Base-by-base conservation (phyloP, 2,113 vertebrate genomes). In the Canis aureus region DNA sequence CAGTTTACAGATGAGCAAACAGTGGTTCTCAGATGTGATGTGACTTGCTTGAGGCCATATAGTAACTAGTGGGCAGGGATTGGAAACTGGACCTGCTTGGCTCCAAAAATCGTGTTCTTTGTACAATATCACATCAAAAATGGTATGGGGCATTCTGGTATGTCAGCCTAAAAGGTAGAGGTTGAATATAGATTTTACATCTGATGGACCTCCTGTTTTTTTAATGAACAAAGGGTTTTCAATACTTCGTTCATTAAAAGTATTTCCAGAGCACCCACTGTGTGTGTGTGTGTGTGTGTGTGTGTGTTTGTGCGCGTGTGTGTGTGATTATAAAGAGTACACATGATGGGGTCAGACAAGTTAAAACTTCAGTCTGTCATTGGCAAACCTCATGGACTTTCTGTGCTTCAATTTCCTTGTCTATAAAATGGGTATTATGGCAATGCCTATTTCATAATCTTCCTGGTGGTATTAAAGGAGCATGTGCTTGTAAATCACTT, bases 221-320 rank as follows among this genome's bases (percentile, higher is more conserved):
- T 43, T 43, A 43, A 43, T 43, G 43, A 43, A 43, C 43, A 43
- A 43, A 43, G 43, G 43, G 43, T 43, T 91, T 89, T 59, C 0
- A 32, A 82, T 78, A 59, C 29, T 86, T 86, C 2, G 23, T 73
- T 93, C 32, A 64, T 78, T 74, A 32, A 51, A 92, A 73, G 3
- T 80, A 49, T 91, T 95, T 98, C 94, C 95, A 98, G 74, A 85
- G 29, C 8, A 51, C 19, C 32, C 35, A 80, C 23, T 93, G 0
- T 76, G 25, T 69, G 59, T 29, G 92, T 35, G 35, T 96, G 97
- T 85, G 94, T 85, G 94, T 76, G 19, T 71, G 67, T 35, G 32
- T 74, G 35, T 49, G 19, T 59, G 20, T 43, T 89, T 96, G 94
- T 88, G 93, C 91, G 8, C 12, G 8, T 43, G 53, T 69, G 38